Percentiles rank a stretch among this genome's conserved stretches.
These are phyloP conservation scores for Ianthella basta DNA, from an alignment of 37 sponge, comb jelly and placozoan genomes.

Conservation along the genomic window DNA sequence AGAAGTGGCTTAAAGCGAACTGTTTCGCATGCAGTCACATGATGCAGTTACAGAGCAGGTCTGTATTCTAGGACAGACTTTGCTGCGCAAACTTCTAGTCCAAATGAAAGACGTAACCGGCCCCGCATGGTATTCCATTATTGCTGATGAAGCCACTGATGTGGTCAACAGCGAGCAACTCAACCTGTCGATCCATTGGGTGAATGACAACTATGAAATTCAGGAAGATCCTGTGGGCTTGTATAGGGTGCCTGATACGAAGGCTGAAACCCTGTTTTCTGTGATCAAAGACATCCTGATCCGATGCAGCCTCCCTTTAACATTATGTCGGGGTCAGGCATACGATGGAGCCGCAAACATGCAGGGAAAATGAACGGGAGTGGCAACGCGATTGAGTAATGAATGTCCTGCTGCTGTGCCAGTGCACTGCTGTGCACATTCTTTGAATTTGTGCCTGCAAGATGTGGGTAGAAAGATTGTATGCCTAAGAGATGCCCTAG, in stretches of 20 bases:
- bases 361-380: slow-evolving; percentile 50
- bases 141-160: slow-evolving; percentile 68
- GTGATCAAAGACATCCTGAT: slow-evolving; percentile 54
- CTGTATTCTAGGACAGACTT: slow-evolving; percentile 36
- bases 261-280: slow-evolving; percentile 44
- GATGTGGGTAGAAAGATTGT: slow-evolving; percentile 40
- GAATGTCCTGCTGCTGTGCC: slow-evolving; percentile 55
- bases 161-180: slow-evolving; percentile 53
- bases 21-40: slow-evolving; percentile 38
- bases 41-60: slow-evolving; percentile 58
- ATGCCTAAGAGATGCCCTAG: slow-evolving; percentile 54
- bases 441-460: slow-evolving; percentile 59
- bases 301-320: slow-evolving; percentile 51
- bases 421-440: slow-evolving; percentile 62
- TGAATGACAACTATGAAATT: slow-evolving; percentile 51
- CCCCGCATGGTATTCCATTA: slow-evolving; percentile 55
- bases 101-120: slow-evolving; percentile 40
- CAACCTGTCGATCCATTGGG: slow-evolving; percentile 56
- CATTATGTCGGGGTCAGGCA: slow-evolving; percentile 59
- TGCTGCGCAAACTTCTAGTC: slow-evolving; percentile 46
- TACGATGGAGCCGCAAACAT: too few species aligned
- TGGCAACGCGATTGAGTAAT: slow-evolving; percentile 40
- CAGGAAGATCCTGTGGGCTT: slow-evolving; percentile 59
- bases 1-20: slow-evolving; percentile 40
- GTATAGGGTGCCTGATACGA: slow-evolving; percentile 49